These are phyloP conservation scores for pig (Sus scrofa) DNA, from an alignment of 2,113 vertebrate species.

Conservation along the genomic window DNA sequence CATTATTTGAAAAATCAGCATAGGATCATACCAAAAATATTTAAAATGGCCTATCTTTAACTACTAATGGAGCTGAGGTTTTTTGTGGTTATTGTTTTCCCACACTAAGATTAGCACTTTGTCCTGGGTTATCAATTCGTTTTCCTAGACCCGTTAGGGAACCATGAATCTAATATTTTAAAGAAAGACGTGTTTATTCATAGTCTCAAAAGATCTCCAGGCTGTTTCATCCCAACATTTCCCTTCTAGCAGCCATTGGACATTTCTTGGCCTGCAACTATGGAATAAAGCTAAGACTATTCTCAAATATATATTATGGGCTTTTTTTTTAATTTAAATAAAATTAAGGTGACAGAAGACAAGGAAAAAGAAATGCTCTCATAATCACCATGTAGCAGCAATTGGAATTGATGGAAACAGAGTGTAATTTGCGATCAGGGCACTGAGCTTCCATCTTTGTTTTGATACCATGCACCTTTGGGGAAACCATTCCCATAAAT, in stretches of 20 bases:
- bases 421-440: neutral
- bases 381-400: neutral
- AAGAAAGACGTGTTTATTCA: neutral
- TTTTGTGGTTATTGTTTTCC: neutral
- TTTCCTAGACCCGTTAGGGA: neutral
- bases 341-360: neutral
- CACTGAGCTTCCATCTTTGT: neutral
- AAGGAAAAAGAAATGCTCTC: neutral
- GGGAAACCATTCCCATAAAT: neutral
- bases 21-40: neutral
- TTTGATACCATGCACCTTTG: neutral
- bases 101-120: neutral
- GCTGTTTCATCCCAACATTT: neutral
- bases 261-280: neutral
- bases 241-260: neutral
- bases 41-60: conserved; percentile 7
- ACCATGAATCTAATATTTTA: neutral
- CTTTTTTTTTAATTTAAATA: neutral
- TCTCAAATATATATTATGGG: neutral
- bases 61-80: neutral
- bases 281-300: neutral
- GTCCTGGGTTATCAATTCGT: neutral
- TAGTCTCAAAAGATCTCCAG: neutral
- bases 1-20: conserved; percentile 57
- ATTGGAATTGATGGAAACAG: neutral